Percentiles rank a stretch among this genome's conserved stretches.
These are phyloP conservation scores for Calameuta filiformis DNA, from an alignment of 2,888 invertebrate genomes.

Conservation along the genomic window DNA sequence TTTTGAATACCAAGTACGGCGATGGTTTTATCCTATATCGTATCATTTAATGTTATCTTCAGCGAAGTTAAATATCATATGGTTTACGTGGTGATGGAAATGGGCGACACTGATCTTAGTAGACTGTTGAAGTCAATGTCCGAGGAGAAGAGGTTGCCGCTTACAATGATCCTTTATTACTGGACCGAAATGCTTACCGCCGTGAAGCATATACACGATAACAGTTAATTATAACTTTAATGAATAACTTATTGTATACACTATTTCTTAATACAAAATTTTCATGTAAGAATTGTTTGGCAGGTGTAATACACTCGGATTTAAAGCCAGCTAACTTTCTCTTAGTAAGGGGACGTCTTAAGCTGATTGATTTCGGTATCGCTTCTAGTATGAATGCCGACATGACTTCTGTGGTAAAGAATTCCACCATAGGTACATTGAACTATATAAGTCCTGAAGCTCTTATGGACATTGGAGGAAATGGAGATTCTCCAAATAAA, in stretches of 20 bases:
- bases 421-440: slow-evolving; percentile 87
- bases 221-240: slow-evolving; percentile 71
- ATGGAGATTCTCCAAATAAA: slow-evolving; percentile 57
- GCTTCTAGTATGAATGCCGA: slow-evolving; percentile 88
- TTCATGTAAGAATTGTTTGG: slow-evolving; percentile 30
- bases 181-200: slow-evolving; percentile 95
- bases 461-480: slow-evolving; percentile 72
- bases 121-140: slow-evolving; percentile 74
- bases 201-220: slow-evolving; percentile 89
- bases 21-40: background rate
- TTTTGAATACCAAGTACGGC: background rate
- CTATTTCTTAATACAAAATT: background rate
- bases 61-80: slow-evolving; percentile 73
- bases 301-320: slow-evolving; percentile 96
- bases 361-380: slow-evolving; percentile 98
- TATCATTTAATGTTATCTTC: slow-evolving; percentile 44
- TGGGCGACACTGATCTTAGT: slow-evolving; percentile 90
- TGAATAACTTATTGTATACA: background rate
- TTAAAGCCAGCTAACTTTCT: slow-evolving; percentile 97
- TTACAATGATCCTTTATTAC: slow-evolving; percentile 85
- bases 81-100: slow-evolving; percentile 91
- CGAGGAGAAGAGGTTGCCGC: slow-evolving; percentile 69
- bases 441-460: slow-evolving; percentile 98
- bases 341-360: slow-evolving; percentile 84
- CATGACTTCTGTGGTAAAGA: slow-evolving; percentile 88